phyloP scores from a whole-genome alignment of 2,888 invertebrate genomes.

The Dichetophora obliterata region DNA sequence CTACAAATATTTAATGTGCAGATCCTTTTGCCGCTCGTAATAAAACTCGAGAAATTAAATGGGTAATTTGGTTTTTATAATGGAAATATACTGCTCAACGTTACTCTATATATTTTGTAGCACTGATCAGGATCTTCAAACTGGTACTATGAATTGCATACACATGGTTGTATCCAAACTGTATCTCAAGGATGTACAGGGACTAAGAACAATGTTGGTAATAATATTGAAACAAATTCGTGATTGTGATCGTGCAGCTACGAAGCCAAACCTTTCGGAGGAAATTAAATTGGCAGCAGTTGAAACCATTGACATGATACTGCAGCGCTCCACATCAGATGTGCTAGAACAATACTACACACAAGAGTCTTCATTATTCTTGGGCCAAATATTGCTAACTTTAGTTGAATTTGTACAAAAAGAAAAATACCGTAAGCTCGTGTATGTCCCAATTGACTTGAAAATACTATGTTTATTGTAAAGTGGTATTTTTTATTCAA shows the following conservation, averaged over 20 bases:
- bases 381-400: conserved; percentile 78
- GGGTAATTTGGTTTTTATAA: conserved; percentile 53
- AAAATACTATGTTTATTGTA: no score
- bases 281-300: conserved; percentile 66
- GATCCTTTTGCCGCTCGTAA: conserved; percentile 63
- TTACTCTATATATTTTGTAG: conserved; percentile 48
- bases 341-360: conserved; percentile 73
- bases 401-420: conserved; percentile 76
- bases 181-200: conserved; percentile 61
- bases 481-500: background rate
- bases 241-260: conserved; percentile 54
- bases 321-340: conserved; percentile 65
- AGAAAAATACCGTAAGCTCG: conserved; percentile 76
- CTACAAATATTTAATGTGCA: conserved; percentile 64
- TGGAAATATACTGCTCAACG: background rate
- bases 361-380: conserved; percentile 72
- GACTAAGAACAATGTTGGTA: conserved; percentile 62
- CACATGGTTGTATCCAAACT: conserved; percentile 59
- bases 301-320: conserved; percentile 58
- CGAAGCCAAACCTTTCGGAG: conserved; percentile 62
- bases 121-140: conserved; percentile 62
- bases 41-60: conserved; percentile 63
- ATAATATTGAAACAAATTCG: conserved; percentile 63
- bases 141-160: conserved; percentile 60
- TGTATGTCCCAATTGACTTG: conserved; percentile 69